Conservation (phyloP, 2,888 invertebrate species). For the Uropetala carovei region DNA sequence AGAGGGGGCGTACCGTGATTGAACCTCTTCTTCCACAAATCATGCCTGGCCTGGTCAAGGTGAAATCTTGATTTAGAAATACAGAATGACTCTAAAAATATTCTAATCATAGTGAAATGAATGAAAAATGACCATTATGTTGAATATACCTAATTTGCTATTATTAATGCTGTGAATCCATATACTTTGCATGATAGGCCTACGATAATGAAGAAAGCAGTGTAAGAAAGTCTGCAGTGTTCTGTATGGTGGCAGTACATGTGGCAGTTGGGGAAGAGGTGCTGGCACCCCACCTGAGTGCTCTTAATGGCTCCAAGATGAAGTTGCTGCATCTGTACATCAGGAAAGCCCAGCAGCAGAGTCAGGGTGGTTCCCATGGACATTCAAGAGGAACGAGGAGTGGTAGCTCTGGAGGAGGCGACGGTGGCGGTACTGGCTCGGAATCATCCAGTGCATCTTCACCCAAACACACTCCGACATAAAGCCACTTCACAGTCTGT, state of each 20-base stretch:
- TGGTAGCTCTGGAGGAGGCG: slow-evolving; percentile 52
- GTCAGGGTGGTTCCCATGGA: neutral
- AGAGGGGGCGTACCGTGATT: slow-evolving; percentile 83
- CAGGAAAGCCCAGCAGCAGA: slow-evolving; percentile 78
- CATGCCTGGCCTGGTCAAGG: slow-evolving; percentile 93
- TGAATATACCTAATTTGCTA: neutral
- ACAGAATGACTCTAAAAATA: no score
- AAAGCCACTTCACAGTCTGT: neutral
- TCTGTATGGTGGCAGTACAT: slow-evolving; percentile 97
- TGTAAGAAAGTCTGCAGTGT: slow-evolving; percentile 96
- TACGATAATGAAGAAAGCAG: slow-evolving; percentile 95
- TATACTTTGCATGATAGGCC: slow-evolving; percentile 78
- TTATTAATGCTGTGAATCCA: slow-evolving; percentile 64
- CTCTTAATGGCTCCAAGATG: slow-evolving; percentile 92
- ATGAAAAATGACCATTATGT: no score
- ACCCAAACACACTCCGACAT: slow-evolving; percentile 51
- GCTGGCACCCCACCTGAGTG: slow-evolving; percentile 87
- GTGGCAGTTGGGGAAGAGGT: slow-evolving; percentile 91
- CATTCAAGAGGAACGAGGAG: slow-evolving; percentile 51
- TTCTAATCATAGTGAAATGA: no score
- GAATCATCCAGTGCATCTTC: slow-evolving; percentile 53
- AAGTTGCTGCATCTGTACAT: slow-evolving; percentile 89
- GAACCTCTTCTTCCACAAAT: slow-evolving; percentile 87
- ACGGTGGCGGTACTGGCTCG: slow-evolving; percentile 37
- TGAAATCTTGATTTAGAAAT: slow-evolving; percentile 72